phyloP scores from a whole-genome alignment of 2,888 invertebrate genomes.

The Machimus atricapillus region DNA sequence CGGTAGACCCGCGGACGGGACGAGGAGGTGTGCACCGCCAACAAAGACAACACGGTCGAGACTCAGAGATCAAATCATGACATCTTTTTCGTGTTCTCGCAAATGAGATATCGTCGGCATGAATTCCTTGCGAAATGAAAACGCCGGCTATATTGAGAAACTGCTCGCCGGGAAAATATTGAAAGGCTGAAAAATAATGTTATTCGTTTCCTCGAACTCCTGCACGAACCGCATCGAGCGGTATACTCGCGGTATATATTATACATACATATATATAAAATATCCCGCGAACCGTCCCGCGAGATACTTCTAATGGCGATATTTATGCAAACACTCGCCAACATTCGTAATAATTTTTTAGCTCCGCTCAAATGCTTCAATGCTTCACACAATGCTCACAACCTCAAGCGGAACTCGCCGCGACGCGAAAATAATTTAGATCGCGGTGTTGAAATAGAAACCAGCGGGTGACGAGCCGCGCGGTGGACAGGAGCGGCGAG shows the following conservation, averaged over 20 bases:
- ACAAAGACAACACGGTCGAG: constrained; percentile 35
- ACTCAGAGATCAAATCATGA: constrained; percentile 56
- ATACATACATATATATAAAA: background rate
- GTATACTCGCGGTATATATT: background rate
- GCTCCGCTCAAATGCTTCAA: background rate
- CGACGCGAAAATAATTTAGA: constrained; percentile 13
- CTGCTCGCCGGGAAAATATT: constrained; percentile 23
- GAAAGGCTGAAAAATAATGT: constrained; percentile 29
- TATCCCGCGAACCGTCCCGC: background rate
- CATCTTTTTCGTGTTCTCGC: constrained; percentile 51
- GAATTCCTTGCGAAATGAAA: constrained; percentile 31
- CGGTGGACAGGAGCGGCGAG: background rate
- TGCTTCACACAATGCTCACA: background rate
- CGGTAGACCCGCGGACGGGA: background rate
- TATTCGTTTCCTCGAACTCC: constrained; percentile 37
- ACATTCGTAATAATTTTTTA: constrained; percentile 30
- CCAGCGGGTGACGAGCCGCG: background rate
- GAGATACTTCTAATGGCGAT: constrained; percentile 24
- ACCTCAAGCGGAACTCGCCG: background rate
- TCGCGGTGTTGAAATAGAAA: background rate
- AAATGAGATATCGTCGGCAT: constrained; percentile 42
- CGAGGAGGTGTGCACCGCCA: background rate
- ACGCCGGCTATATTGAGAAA: constrained; percentile 21
- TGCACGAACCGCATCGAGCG: background rate
- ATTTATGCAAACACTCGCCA: constrained; percentile 31